A percentile compares a stretch with the other conserved stretches of the same genome.
Conservation (phyloP, 2,113 vertebrate species). For the Eublepharis macularius region DNA sequence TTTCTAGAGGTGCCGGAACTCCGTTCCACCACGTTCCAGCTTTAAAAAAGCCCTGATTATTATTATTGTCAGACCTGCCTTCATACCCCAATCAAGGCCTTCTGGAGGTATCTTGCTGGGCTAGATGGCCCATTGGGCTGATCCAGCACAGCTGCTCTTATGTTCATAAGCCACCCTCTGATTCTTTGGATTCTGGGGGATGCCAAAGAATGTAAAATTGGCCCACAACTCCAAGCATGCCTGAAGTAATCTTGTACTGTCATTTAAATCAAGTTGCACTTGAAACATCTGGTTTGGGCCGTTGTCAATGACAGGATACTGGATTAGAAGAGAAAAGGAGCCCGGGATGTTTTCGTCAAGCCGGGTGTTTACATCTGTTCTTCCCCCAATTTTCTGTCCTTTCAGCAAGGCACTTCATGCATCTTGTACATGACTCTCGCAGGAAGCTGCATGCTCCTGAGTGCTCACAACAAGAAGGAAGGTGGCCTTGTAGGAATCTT, state of each 20-base stretch:
- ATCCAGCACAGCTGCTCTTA: neutral
- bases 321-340: neutral
- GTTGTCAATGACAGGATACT: neutral
- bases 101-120: no score
- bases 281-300: neutral
- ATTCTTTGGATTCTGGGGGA: neutral
- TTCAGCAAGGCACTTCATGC: neutral
- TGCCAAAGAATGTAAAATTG: neutral
- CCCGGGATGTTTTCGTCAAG: neutral
- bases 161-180: no score
- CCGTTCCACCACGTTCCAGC: no score
- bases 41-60: no score
- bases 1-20: no score
- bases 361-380: neutral
- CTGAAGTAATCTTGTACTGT: neutral
- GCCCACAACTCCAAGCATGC: neutral
- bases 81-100: no score
- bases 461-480: neutral
- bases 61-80: no score
- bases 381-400: neutral
- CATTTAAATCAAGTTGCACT: neutral
- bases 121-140: neutral
- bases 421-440: neutral
- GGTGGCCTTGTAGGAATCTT: neutral
- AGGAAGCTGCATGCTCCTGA: neutral